Percentiles rank a stretch among this genome's conserved stretches.
Conservation (phyloP, 2,797 vertebrate species). For the Sciurus vulgaris region DNA sequence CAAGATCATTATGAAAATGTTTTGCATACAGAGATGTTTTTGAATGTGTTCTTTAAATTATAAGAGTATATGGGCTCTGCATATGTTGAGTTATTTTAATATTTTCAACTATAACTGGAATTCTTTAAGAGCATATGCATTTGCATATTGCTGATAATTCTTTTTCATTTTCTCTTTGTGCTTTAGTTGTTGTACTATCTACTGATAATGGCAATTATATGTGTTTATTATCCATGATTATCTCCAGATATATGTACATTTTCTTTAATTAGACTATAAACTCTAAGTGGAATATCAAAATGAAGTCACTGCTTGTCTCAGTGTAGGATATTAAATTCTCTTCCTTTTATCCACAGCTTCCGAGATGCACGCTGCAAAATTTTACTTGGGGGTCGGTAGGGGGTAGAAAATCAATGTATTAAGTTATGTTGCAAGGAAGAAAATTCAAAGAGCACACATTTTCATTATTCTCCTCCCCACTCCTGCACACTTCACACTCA, state of each 20-base stretch:
- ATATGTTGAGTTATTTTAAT: slow-evolving; percentile 65
- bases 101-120: background rate
- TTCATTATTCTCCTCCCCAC: background rate
- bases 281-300: slow-evolving; percentile 69
- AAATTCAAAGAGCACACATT: background rate
- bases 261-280: slow-evolving; percentile 73
- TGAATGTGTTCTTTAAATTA: slow-evolving; percentile 49
- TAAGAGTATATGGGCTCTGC: background rate
- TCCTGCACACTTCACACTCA: background rate
- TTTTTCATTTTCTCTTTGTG: slow-evolving; percentile 29
- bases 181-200: slow-evolving; percentile 40
- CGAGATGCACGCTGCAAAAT: background rate
- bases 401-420: background rate
- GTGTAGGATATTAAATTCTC: background rate
- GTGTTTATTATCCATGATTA: slow-evolving; percentile 68
- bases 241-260: slow-evolving; percentile 59
- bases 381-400: background rate
- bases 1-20: slow-evolving; percentile 59
- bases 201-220: slow-evolving; percentile 64
- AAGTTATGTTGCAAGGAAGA: background rate
- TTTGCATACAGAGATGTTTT: slow-evolving; percentile 57
- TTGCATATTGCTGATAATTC: slow-evolving; percentile 57
- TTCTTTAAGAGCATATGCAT: slow-evolving; percentile 25
- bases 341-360: background rate
- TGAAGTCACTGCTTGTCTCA: slow-evolving; percentile 64